These are phyloP conservation scores for Aphidius ervi DNA, from an alignment of 1,140 invertebrate genomes.

Conservation along the genomic window DNA sequence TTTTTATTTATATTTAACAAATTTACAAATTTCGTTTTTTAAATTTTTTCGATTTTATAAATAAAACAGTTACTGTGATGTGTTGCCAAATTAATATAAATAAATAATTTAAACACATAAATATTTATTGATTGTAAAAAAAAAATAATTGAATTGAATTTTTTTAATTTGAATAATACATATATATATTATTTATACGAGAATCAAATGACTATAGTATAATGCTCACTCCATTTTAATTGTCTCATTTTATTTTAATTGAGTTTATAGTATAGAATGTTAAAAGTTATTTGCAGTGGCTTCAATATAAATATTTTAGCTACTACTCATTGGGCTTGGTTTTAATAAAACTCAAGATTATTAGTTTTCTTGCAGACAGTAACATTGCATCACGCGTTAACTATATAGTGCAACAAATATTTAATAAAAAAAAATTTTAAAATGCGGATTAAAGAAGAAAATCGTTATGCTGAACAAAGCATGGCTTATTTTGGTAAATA, in stretches of 20 bases:
- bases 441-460: constrained; percentile 46
- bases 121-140: no score
- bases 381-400: neutral
- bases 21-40: no score
- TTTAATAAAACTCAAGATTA: neutral
- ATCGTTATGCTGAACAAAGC: constrained; percentile 40
- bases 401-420: constrained; percentile 2
- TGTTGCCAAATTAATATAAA: no score
- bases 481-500: constrained; percentile 42
- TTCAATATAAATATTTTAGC: constrained; percentile 4
- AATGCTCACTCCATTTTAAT: constrained; percentile 16
- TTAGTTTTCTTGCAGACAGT: neutral
- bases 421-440: constrained; percentile 13
- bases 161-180: no score
- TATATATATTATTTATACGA: constrained; percentile 1
- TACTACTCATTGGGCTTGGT: constrained; percentile 12
- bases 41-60: no score
- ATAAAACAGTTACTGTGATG: no score
- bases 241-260: constrained; percentile 26
- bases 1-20: no score
- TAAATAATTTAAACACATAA: no score
- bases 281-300: constrained; percentile 19
- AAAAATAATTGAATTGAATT: no score
- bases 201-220: constrained; percentile 12
- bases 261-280: constrained; percentile 6